Conservation (phyloP, 2,888 invertebrate genomes). For the Mimumesa dahlbomi region DNA sequence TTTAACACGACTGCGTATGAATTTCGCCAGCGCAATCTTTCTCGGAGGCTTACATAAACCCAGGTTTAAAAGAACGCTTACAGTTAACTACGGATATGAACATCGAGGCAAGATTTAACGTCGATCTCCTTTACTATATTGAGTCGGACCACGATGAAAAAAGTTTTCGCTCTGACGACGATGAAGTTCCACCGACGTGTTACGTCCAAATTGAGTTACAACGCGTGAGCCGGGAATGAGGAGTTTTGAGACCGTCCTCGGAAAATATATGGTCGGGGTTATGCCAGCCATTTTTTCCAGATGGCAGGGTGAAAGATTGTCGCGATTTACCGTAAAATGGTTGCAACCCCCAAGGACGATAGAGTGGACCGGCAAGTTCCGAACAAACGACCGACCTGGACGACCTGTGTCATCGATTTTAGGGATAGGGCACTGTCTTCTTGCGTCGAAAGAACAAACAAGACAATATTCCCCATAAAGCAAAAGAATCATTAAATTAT, state of each 20-base stretch:
- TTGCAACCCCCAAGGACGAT: slow-evolving; percentile 59
- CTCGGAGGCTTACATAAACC: no score
- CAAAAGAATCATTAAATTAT: no score
- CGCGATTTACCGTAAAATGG: slow-evolving; percentile 65
- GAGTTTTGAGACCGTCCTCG: slow-evolving; percentile 35
- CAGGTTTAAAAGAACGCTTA: no score
- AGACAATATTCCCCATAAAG: no score
- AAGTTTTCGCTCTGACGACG: not conserved
- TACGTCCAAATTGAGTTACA: slow-evolving; percentile 44
- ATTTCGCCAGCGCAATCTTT: no score
- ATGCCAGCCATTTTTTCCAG: slow-evolving; percentile 57
- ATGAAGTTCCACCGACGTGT: not conserved
- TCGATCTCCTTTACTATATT: not conserved
- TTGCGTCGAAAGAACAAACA: not conserved
- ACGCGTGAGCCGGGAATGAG: slow-evolving; percentile 31
- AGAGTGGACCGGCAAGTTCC: slow-evolving; percentile 49
- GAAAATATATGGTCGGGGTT: slow-evolving; percentile 49
- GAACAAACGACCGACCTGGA: slow-evolving; percentile 47
- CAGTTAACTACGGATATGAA: no score
- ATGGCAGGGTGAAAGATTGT: slow-evolving; percentile 63
- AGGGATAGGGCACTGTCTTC: slow-evolving; percentile 12
- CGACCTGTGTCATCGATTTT: slow-evolving; percentile 32
- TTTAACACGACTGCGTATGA: no score
- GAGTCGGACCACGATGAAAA: not conserved
- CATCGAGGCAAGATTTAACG: no score